Conservation (phyloP, 2,113 vertebrate genomes). For the Chlorodrepanis virens region DNA sequence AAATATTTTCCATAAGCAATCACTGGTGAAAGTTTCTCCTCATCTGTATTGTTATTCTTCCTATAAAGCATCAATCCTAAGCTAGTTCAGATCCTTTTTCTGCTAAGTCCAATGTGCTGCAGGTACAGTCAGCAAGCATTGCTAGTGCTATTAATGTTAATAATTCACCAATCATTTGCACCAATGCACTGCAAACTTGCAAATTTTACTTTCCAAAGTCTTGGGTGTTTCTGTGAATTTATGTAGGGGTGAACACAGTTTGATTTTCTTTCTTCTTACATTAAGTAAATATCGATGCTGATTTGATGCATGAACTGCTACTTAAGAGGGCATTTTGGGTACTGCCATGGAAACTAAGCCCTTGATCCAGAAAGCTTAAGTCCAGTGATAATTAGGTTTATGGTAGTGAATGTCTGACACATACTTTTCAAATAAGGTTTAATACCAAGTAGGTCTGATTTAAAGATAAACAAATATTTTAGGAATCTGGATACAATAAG, state of each 20-base stretch:
- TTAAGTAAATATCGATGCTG: background rate
- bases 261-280: background rate
- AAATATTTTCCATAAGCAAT: constrained; percentile 49
- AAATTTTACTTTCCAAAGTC: background rate
- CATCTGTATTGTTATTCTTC: background rate
- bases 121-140: background rate
- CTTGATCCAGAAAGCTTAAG: constrained; percentile 21
- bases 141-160: background rate
- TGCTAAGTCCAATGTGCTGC: background rate
- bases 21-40: background rate
- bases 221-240: background rate
- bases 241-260: background rate
- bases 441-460: background rate
- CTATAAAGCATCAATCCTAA: background rate
- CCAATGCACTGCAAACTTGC: background rate
- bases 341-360: background rate
- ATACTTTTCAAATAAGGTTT: background rate
- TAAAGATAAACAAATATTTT: background rate
- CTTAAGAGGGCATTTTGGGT: background rate
- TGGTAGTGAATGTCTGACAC: background rate
- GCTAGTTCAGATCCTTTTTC: background rate
- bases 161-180: background rate
- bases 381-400: background rate
- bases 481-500: background rate
- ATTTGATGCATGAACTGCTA: background rate